phyloP scores from a whole-genome alignment of 2,797 vertebrate genomes.

The Pagetopsis macropterus region DNA sequence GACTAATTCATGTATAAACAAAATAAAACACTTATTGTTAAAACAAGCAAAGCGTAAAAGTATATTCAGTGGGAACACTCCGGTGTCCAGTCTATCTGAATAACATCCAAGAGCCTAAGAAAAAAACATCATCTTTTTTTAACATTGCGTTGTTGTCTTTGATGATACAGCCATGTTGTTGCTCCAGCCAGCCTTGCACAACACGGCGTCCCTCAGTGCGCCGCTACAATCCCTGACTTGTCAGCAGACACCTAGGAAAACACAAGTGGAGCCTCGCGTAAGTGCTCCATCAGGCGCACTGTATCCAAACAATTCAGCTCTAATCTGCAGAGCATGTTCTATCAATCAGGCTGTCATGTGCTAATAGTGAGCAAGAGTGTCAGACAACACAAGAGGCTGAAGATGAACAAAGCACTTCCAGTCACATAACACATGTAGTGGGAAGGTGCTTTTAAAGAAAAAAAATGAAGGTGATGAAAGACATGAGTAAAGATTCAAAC shows the following conservation, averaged over 20 bases:
- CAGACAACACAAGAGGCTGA: conserved; percentile 34
- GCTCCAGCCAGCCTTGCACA: conserved; percentile 54
- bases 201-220: conserved; percentile 48
- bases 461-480: conserved; percentile 18
- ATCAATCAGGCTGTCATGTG: conserved; percentile 64
- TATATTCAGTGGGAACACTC: background rate
- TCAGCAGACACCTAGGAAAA: conserved; percentile 68
- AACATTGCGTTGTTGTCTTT: conserved; percentile 50
- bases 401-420: conserved; percentile 46
- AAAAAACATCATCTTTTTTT: background rate
- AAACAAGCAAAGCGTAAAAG: background rate
- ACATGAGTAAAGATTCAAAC: conserved; percentile 26
- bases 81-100: background rate
- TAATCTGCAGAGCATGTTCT: conserved; percentile 59
- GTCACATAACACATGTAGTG: background rate
- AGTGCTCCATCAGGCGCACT: conserved; percentile 53
- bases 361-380: conserved; percentile 44
- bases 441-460: conserved; percentile 11
- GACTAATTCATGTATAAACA: background rate
- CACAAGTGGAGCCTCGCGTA: conserved; percentile 58
- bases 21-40: background rate
- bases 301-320: conserved; percentile 46
- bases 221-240: conserved; percentile 51
- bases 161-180: conserved; percentile 66
- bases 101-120: conserved; percentile 19